These are phyloP conservation scores for Holacanthus passer DNA, from an alignment of 2,113 vertebrate genomes.

Conservation along the genomic window DNA sequence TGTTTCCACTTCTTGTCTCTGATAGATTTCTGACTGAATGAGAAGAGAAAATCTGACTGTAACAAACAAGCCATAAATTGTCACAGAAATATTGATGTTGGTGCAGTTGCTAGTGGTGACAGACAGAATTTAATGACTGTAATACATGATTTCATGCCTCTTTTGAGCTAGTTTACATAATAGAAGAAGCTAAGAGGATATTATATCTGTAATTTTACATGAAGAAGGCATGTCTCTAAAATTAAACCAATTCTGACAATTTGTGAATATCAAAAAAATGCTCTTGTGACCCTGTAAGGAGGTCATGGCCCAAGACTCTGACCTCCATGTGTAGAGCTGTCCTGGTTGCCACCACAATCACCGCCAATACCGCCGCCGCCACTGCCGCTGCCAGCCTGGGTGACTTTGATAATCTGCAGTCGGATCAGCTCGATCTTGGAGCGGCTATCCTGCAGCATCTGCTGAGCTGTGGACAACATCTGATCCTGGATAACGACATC, in stretches of 20 bases:
- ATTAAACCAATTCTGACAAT: not conserved
- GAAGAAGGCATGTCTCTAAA: not conserved
- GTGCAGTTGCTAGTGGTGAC: not conserved
- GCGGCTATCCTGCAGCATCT: conserved; percentile 84
- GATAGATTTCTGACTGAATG: not conserved
- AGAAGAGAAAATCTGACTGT: not conserved
- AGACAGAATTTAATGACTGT: not conserved
- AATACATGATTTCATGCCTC: not conserved
- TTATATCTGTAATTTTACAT: not conserved
- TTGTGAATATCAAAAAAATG: not conserved
- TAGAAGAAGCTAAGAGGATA: not conserved
- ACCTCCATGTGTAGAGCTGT: conserved; percentile 67
- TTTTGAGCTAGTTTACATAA: conserved; percentile 2
- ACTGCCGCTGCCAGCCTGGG: conserved; percentile 68
- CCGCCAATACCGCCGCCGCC: not conserved
- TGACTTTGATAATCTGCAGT: conserved; percentile 81
- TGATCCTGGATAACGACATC: conserved; percentile 74
- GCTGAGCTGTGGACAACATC: conserved; percentile 83
- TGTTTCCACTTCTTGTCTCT: not conserved
- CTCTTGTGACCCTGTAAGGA: not conserved
- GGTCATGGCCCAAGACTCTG: conserved; percentile 27
- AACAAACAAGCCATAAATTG: not conserved
- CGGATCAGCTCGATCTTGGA: conserved; percentile 83
- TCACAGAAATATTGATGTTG: not conserved
- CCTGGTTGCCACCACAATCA: conserved; percentile 34